Base-by-base conservation (phyloP, 2,797 vertebrate genomes). In the Argya squamiceps region DNA sequence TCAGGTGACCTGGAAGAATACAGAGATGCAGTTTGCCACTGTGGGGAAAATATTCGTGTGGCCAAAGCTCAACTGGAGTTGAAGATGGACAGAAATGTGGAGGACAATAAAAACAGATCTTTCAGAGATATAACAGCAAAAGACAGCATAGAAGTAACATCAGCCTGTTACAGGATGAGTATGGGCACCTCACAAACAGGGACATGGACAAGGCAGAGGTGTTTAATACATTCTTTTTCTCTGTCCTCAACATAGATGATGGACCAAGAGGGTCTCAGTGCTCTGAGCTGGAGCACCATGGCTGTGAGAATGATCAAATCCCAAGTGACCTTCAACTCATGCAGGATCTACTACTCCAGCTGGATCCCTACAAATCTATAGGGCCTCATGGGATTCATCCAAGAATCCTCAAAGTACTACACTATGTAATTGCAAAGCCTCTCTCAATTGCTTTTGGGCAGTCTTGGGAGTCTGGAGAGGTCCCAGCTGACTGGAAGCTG, bases 41-140 rank as follows among this genome's bases (percentile, higher is more conserved):
- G 3, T 1, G 52, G 37, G n/a, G 37, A 44, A 3, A 52, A 59
- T 37, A 23, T 13, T 23, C 0, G 0, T 24, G 15, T 1, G 2
- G 46, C 10, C 18, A 29, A 44, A 60, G 3, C 2, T n/a, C 23
- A 76, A 6, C 2, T 34, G 52, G 34, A 68, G 12, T 27, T 43
- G n/a, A 68, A 59, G 82, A 7, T 0, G 5, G 27, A 12, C 53
- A 85, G 16, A 85, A 76, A 23, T 9, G n/a, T 14, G 19, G 10
- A 15, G 4, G 12, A 29, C n/a, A 60, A 44, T 37, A 50, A 32
- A 67, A 67, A 22, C 2, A 14, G 36, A 15, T 44, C 32, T 67
- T 49, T 59, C 52, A 50, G 15, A 37, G 27, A 19, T 1, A 19
- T 15, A 50, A 59, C 11, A 13, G 10, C 71, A 68, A 68, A 84